These are phyloP conservation scores for Oligia strigilis DNA, from an alignment of 2,888 invertebrate genomes.

Conservation along the genomic window DNA sequence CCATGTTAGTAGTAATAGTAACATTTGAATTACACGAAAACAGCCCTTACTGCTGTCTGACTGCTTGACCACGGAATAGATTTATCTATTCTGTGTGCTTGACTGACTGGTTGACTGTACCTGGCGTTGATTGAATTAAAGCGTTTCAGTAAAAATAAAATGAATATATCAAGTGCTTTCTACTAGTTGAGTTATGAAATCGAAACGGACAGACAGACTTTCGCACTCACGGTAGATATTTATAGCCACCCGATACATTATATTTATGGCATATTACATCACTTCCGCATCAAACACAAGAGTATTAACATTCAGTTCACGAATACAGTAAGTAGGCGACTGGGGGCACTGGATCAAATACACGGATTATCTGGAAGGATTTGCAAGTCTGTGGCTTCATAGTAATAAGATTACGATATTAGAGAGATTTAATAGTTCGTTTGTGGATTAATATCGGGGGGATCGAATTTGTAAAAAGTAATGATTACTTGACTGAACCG, in stretches of 20 bases:
- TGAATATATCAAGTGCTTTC: conserved; percentile 18
- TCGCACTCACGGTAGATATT: conserved; percentile 37
- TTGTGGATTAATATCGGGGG: neutral
- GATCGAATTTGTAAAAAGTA: neutral
- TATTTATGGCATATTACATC: conserved; percentile 41
- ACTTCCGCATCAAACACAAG: conserved; percentile 32
- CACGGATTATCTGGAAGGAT: conserved; percentile 33
- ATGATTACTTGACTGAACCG: neutral
- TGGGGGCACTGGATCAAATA: conserved; percentile 14
- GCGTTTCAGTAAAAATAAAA: conserved; percentile 17
- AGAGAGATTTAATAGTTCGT: conserved; percentile 5
- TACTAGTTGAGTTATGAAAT: conserved; percentile 27
- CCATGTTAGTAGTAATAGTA: neutral
- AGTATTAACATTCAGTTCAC: conserved; percentile 32
- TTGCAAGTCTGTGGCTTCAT: conserved; percentile 49
- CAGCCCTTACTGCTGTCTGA: neutral
- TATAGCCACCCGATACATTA: conserved; percentile 20
- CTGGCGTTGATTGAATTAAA: neutral
- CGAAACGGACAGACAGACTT: conserved; percentile 28
- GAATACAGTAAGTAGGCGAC: conserved; percentile 1
- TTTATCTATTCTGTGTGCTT: neutral
- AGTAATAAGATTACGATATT: conserved; percentile 40
- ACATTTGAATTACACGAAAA: neutral
- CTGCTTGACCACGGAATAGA: neutral
- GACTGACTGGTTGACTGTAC: too few relatives aligned